These are phyloP conservation scores for Arctia plantaginis DNA, from an alignment of 2,888 invertebrate species.

Conservation along the genomic window DNA sequence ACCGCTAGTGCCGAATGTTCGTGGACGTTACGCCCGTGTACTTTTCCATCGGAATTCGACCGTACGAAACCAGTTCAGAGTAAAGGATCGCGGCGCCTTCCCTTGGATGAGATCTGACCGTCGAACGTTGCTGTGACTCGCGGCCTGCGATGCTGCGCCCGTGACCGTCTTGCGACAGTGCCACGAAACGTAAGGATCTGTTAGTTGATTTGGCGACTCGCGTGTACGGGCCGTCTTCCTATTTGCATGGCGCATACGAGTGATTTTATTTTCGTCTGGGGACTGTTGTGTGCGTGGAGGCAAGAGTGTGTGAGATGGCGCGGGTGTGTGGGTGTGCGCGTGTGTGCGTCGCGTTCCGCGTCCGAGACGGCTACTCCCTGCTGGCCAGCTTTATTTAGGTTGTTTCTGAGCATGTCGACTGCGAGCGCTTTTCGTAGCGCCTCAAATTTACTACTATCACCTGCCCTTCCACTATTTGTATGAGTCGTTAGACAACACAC, in stretches of 20 bases:
- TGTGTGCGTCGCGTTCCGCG: constrained; percentile 67
- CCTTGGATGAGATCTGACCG: constrained; percentile 77
- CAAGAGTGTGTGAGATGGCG: constrained; percentile 63
- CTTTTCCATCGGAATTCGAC: constrained; percentile 77
- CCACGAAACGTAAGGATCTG: constrained; percentile 86
- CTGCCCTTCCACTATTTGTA: constrained; percentile 53
- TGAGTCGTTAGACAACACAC: constrained; percentile 26
- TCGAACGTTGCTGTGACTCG: constrained; percentile 74
- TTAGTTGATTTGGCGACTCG: constrained; percentile 78
- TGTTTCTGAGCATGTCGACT: constrained; percentile 75
- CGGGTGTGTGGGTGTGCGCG: constrained; percentile 59
- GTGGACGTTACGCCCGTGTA: constrained; percentile 78
- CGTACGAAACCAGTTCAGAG: constrained; percentile 78
- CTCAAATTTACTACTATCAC: constrained; percentile 44
- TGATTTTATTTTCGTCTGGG: constrained; percentile 86
- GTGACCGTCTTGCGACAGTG: constrained; percentile 85
- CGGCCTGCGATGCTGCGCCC: constrained; percentile 84
- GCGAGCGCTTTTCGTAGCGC: constrained; percentile 52
- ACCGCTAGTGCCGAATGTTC: constrained; percentile 82
- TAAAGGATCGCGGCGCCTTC: constrained; percentile 68
- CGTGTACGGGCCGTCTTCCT: constrained; percentile 80
- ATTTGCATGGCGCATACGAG: constrained; percentile 86
- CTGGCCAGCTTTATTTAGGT: constrained; percentile 82
- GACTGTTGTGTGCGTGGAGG: constrained; percentile 74
- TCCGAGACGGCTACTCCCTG: constrained; percentile 81